These are phyloP conservation scores for Drosophila suboccidentalis DNA, from an alignment of 2,888 invertebrate species.

Conservation along the genomic window DNA sequence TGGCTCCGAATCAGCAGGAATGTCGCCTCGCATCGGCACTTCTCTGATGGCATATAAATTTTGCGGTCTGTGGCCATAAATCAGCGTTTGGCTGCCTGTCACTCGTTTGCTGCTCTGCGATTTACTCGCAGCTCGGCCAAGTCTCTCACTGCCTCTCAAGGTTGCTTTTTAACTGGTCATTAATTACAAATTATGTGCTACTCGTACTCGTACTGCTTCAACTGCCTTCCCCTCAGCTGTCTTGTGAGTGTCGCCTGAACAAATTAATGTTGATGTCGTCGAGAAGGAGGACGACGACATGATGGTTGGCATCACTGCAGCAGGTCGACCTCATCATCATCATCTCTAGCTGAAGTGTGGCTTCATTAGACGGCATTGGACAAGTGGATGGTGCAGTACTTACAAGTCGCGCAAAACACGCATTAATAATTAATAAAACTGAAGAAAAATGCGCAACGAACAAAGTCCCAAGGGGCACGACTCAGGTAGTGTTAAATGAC, in stretches of 20 bases:
- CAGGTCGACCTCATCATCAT: slow-evolving; percentile 29
- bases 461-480: slow-evolving; percentile 24
- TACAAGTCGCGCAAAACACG: slow-evolving; percentile 61
- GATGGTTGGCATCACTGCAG: slow-evolving; percentile 25
- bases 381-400: slow-evolving; percentile 51
- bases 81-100: slow-evolving; percentile 84
- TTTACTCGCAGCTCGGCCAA: slow-evolving; percentile 62
- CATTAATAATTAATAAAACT: slow-evolving; percentile 78
- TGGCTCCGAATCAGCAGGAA: slow-evolving; percentile 46
- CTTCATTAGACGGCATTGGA: slow-evolving; percentile 70
- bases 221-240: slow-evolving; percentile 49
- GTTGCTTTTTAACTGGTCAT: slow-evolving; percentile 77
- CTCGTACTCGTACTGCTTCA: slow-evolving; percentile 7
- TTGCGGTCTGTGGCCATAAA: slow-evolving; percentile 79
- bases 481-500: slow-evolving; percentile 63
- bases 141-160: slow-evolving; percentile 51
- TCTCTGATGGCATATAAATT: slow-evolving; percentile 81
- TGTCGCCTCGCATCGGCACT: slow-evolving; percentile 64
- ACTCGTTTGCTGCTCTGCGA: slow-evolving; percentile 59
- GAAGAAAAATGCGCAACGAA: slow-evolving; percentile 51
- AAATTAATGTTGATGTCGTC: slow-evolving; percentile 73
- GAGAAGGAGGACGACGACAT: slow-evolving; percentile 26
- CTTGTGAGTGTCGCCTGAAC: slow-evolving; percentile 72
- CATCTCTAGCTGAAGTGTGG: slow-evolving; percentile 53
- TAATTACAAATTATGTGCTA: slow-evolving; percentile 80